Percentiles rank a stretch among this genome's conserved stretches.
phyloP scores from a whole-genome alignment of 2,888 invertebrate genomes.

The Zelleria hepariella region DNA sequence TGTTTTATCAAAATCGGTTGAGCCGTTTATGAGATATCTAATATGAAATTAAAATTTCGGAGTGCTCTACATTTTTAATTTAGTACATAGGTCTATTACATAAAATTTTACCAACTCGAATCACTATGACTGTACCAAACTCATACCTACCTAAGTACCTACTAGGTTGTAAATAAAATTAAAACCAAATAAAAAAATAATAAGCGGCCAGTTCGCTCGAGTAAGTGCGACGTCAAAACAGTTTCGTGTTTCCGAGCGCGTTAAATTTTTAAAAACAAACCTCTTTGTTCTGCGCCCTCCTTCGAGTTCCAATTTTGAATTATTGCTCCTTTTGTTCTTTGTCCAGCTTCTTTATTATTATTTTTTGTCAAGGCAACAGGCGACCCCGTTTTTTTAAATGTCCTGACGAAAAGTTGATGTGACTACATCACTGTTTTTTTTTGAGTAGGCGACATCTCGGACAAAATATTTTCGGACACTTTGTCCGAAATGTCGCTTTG shows the following conservation, averaged over 20 bases:
- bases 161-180: background rate
- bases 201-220: background rate
- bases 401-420: background rate
- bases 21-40: no score
- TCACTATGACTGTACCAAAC: no score
- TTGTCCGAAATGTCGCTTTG: no score
- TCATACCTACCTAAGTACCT: no score
- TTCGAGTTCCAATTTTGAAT: constrained; percentile 35
- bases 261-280: constrained; percentile 17
- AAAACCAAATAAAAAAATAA: background rate
- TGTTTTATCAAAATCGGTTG: no score
- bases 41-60: no score
- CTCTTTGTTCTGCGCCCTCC: constrained; percentile 19
- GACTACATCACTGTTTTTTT: no score
- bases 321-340: constrained; percentile 47
- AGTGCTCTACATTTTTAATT: no score
- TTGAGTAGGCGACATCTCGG: no score
- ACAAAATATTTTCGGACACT: no score
- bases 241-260: constrained; percentile 34
- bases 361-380: constrained; percentile 5
- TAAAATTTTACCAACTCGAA: no score
- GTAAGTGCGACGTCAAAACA: constrained; percentile 37
- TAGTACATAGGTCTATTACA: no score
- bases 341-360: constrained; percentile 21
- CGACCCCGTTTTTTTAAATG: background rate